Evolutionary conservation across 2,797 vertebrate genomes (phyloP).

Genomic region (Acrossocheilus fasciatus): DNA sequence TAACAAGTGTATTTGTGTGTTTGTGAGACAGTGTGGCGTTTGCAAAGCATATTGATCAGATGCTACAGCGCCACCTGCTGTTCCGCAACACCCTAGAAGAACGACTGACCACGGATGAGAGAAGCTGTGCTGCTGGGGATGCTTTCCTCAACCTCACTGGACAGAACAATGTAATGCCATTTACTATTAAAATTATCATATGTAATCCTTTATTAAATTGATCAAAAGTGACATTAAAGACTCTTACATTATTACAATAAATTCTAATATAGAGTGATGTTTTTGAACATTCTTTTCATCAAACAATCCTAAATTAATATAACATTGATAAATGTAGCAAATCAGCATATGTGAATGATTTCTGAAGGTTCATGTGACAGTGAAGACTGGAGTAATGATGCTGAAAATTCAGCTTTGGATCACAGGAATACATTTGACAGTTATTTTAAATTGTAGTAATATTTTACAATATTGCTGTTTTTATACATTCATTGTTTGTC

Average conservation of each 20-base stretch:
- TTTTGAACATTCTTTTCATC: background rate
- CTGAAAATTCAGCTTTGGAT: background rate
- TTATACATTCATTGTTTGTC: slow-evolving; percentile 2
- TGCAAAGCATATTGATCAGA: slow-evolving; percentile 74
- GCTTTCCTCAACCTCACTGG: slow-evolving; percentile 79
- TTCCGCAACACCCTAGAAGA: slow-evolving; percentile 82
- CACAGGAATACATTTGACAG: background rate
- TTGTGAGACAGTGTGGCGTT: slow-evolving; percentile 70
- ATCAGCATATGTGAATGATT: background rate
- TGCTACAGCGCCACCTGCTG: slow-evolving; percentile 77
- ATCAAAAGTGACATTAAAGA: background rate
- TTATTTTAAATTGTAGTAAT: background rate
- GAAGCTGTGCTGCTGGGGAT: slow-evolving; percentile 79
- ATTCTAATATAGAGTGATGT: background rate
- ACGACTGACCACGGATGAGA: slow-evolving; percentile 72
- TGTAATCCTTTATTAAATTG: too few species aligned
- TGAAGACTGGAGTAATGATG: background rate
- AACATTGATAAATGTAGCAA: background rate
- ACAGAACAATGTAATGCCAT: slow-evolving; percentile 74
- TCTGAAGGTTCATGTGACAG: background rate
- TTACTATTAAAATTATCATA: background rate
- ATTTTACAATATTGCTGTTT: background rate
- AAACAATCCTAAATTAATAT: background rate
- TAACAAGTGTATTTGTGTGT: slow-evolving; percentile 7
- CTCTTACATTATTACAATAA: background rate